A percentile compares a stretch with the other conserved stretches of the same genome.
phyloP scores from a whole-genome alignment of 2,113 vertebrate species.

The Corythaeola cristata region DNA sequence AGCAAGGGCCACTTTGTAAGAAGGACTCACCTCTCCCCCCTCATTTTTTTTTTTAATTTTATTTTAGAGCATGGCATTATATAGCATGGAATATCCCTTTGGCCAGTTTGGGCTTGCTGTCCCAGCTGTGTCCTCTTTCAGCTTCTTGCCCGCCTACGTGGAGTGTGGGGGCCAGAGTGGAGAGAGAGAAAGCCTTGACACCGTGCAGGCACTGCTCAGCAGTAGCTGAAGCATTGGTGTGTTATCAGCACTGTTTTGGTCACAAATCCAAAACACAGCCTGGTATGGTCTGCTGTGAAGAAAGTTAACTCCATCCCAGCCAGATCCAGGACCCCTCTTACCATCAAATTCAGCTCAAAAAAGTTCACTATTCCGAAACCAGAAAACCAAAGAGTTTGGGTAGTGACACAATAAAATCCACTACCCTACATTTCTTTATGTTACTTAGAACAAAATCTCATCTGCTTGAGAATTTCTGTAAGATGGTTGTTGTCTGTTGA shows the following conservation, averaged over 20 bases:
- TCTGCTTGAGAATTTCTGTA: neutral
- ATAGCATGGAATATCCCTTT: neutral
- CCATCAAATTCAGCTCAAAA: neutral
- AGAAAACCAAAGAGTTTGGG: neutral
- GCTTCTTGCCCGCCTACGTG: neutral
- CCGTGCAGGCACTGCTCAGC: neutral
- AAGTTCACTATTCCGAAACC: neutral
- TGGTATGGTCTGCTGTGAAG: neutral
- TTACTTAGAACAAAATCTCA: neutral
- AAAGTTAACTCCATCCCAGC: neutral
- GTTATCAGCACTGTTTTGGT: neutral
- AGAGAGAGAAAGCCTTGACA: neutral
- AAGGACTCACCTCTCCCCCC: neutral
- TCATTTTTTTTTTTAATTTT: neutral
- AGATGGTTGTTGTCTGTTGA: neutral
- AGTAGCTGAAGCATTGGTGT: neutral
- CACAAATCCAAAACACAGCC: neutral
- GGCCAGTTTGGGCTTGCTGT: neutral
- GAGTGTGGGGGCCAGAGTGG: rapidly evolving
- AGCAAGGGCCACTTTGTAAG: neutral
- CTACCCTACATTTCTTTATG: neutral
- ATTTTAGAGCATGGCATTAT: neutral
- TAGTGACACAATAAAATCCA: neutral
- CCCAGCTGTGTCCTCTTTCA: neutral
- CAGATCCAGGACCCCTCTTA: neutral